These are phyloP conservation scores for Fragum whitleyi DNA, from an alignment of 2,888 invertebrate species.

Conservation along the genomic window DNA sequence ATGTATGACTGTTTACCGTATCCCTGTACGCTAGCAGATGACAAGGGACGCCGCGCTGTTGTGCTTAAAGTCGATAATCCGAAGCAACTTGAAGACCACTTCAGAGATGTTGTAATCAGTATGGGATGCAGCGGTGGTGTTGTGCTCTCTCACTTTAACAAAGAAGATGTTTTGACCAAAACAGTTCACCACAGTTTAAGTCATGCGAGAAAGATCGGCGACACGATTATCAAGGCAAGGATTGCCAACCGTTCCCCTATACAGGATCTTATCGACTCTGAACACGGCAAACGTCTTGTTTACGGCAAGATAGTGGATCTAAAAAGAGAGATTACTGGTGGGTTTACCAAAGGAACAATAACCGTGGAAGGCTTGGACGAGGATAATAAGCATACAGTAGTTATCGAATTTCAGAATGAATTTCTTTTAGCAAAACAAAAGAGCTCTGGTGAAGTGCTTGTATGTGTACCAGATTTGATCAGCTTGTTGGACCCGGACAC, in stretches of 20 bases:
- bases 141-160: slow-evolving; percentile 63
- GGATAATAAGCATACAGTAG: slow-evolving; percentile 53
- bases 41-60: slow-evolving; percentile 73
- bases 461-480: slow-evolving; percentile 81
- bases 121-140: slow-evolving; percentile 78
- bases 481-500: slow-evolving; percentile 77
- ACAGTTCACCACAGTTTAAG: slow-evolving; percentile 73
- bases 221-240: slow-evolving; percentile 75
- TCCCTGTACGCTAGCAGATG: slow-evolving; percentile 75
- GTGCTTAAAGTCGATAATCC: slow-evolving; percentile 70
- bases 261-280: slow-evolving; percentile 70
- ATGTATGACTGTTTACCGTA: slow-evolving; percentile 75
- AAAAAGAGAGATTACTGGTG: slow-evolving; percentile 74
- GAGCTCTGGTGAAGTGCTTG: slow-evolving; percentile 58
- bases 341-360: slow-evolving; percentile 77
- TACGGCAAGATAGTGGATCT: slow-evolving; percentile 80
- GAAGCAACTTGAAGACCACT: slow-evolving; percentile 77
- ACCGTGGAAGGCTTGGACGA: slow-evolving; percentile 67
- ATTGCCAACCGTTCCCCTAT: slow-evolving; percentile 70
- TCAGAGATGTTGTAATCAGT: slow-evolving; percentile 74
- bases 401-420: slow-evolving; percentile 83
- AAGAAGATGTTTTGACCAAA: slow-evolving; percentile 64
- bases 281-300: slow-evolving; percentile 69
- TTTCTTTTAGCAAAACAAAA: slow-evolving; percentile 74
- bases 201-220: slow-evolving; percentile 80